Evolutionary conservation across 2,113 vertebrate species (phyloP).

Genomic region (Pseudorhombus dupliciocellatus): DNA sequence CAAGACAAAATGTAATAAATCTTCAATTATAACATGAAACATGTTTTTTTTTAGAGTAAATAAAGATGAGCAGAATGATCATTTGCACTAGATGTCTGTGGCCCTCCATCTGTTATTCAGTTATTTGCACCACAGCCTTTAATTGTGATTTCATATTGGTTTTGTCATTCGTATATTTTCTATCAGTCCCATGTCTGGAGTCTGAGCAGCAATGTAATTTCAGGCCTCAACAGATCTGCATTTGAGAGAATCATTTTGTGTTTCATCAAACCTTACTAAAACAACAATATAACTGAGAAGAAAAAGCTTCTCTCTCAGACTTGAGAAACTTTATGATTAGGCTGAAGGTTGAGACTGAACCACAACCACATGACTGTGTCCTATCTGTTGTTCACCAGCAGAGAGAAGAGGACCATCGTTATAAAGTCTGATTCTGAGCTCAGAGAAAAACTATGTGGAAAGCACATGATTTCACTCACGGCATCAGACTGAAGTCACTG

Average conservation of each 20-base stretch:
- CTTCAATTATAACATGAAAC: too few species aligned
- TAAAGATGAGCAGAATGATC: too few species aligned
- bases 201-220: neutral
- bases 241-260: neutral
- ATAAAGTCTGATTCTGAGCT: neutral
- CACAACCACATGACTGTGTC: too few species aligned
- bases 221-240: neutral
- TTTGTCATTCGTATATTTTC: neutral
- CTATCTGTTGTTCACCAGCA: neutral
- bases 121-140: neutral
- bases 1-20: too few species aligned
- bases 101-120: neutral
- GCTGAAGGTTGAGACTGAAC: neutral
- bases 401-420: neutral
- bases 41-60: too few species aligned
- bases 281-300: neutral
- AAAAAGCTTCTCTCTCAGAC: too few species aligned
- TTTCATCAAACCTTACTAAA: neutral
- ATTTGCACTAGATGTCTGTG: neutral
- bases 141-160: neutral
- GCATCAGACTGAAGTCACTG: slow-evolving; percentile 26
- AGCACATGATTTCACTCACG: slow-evolving; percentile 18
- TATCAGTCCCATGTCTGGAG: neutral
- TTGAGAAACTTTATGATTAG: too few species aligned
- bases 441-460: neutral